These are phyloP conservation scores for Altica lythri DNA, from an alignment of 2,888 invertebrate genomes.

Conservation along the genomic window DNA sequence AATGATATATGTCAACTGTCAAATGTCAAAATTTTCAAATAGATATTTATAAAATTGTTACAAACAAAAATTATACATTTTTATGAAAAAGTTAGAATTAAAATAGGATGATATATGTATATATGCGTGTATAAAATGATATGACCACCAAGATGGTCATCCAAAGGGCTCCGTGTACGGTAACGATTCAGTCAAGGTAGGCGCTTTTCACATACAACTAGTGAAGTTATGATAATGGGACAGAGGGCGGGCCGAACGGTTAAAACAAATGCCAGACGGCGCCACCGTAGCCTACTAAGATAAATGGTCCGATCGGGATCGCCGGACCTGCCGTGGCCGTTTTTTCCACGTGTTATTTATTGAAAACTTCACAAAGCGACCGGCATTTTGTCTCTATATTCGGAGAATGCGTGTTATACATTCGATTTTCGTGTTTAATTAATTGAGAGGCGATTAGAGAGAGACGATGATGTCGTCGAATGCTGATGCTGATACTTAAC, in stretches of 20 bases:
- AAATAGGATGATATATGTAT: too few relatives aligned
- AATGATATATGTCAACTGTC: too few relatives aligned
- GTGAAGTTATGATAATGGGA: conserved; percentile 46
- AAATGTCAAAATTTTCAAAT: too few relatives aligned
- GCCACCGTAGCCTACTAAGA: conserved; percentile 46
- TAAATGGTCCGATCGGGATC: conserved; percentile 42
- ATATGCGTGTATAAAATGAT: too few relatives aligned
- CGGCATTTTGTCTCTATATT: conserved; percentile 40
- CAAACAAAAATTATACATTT: too few relatives aligned
- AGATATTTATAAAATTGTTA: too few relatives aligned
- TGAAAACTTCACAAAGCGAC: conserved; percentile 34
- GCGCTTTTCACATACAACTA: conserved; percentile 34
- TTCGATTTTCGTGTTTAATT: conserved; percentile 36
- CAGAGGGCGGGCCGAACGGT: conserved; percentile 46
- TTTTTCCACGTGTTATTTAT: conserved; percentile 35
- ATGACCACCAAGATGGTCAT: conserved; percentile 27
- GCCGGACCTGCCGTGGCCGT: conserved; percentile 30
- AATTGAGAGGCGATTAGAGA: conserved; percentile 33
- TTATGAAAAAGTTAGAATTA: too few relatives aligned
- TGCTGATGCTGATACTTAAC: conserved; percentile 9
- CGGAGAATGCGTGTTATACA: conserved; percentile 39
- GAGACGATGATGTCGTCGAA: conserved; percentile 13
- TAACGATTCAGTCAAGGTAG: conserved; percentile 35
- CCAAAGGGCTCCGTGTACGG: conserved; percentile 25
- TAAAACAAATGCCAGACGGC: conserved; percentile 49